Evolutionary conservation across 2,113 vertebrate genomes (phyloP), one percentile per base, ranked within the genome.

Genomic region (Pedetes capensis): DNA sequence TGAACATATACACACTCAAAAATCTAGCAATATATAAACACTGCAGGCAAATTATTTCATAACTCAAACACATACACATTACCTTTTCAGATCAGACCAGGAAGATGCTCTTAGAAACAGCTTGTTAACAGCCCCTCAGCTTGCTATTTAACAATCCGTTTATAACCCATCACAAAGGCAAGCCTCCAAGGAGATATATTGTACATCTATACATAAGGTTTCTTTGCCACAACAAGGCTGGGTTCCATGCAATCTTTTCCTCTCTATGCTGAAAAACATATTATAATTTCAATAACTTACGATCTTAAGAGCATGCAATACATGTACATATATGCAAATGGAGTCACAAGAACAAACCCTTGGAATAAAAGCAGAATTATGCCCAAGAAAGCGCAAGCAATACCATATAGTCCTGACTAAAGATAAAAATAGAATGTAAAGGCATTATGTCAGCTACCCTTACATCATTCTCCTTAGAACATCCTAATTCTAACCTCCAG

Each of bases 121-220:
- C 92, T 95, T 97, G 95, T 91, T 96, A 96, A 93, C 64, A 89
- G 91, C 76, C 96, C 89, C 71, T 95, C 34, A 7, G 69, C 75
- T 17, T 87, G 95, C 93, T 90, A 69, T 89, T 93, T 93, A 96
- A 96, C 95, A 96, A 90, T 93, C 95, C 71, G 22, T 92, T 97
- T 93, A 97, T 44, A 93, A 93, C 76, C 96, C 80, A 85, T 95
- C 93, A 92, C 84, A 97, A 94, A 95, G 83, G 71, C 93, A 96
- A 0, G 32, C 75, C 95, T 96, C 94, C 74, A 83, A 94, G 91
- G 93, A 97, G 89, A 96, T 32, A 69, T 61, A 97, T 83, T 96
- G 93, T 91, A 91, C 87, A 93, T 94, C 95, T 92, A 37, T 81
- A 91, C 47, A 16, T 94, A 83, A 91, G 78, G 91, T 59, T 85